Conservation (phyloP, 1,140 invertebrate species). For the Bombus turneri region DNA sequence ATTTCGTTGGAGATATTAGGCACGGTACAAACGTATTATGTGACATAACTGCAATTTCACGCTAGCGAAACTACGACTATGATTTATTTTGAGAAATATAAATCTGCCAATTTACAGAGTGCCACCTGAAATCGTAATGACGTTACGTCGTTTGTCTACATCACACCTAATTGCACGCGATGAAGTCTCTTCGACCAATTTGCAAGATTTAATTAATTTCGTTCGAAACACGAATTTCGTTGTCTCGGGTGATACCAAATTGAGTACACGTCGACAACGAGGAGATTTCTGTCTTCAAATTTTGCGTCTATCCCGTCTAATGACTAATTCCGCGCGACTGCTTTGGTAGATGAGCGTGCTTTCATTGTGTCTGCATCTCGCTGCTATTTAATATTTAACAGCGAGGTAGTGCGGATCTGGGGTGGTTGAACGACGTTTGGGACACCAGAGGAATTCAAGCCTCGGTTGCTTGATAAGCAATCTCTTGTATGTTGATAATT, state of each 20-base stretch:
- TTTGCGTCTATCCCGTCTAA: background rate
- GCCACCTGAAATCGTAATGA: background rate
- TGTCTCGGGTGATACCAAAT: background rate
- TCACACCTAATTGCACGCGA: background rate
- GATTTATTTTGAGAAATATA: background rate
- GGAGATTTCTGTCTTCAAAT: background rate
- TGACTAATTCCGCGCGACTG: constrained; percentile 15
- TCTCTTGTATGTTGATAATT: constrained; percentile 8
- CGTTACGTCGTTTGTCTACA: background rate
- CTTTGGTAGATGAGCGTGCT: background rate
- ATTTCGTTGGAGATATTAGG: too few relatives aligned
- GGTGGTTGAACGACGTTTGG: background rate
- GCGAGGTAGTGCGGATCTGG: background rate
- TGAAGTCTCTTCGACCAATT: constrained; percentile 32
- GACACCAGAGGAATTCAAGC: background rate
- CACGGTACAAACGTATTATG: too few relatives aligned
- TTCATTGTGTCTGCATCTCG: constrained; percentile 10
- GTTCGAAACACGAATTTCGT: background rate
- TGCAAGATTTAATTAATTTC: constrained; percentile 52
- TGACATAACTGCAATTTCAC: too few relatives aligned
- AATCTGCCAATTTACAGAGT: background rate
- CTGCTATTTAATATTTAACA: constrained; percentile 32
- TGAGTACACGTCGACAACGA: background rate
- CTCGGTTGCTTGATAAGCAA: background rate
- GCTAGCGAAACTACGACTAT: too few relatives aligned